Evolutionary conservation across 1,140 invertebrate species (phyloP).

Genomic region (Halyomorpha halys): DNA sequence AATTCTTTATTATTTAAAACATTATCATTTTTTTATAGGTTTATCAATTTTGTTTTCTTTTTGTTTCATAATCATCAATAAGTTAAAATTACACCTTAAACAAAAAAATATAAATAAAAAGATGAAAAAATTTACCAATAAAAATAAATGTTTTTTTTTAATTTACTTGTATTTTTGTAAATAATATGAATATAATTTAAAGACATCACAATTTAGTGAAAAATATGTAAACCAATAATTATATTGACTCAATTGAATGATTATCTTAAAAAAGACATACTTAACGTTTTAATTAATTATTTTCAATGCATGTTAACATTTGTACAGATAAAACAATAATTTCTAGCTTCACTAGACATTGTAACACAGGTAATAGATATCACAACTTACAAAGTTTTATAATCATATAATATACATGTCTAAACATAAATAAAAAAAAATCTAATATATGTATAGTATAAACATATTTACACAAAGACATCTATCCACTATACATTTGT

Average conservation of each 20-base stretch:
- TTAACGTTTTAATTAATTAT: too few relatives aligned
- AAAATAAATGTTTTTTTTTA: neutral
- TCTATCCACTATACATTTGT: slow-evolving; percentile 7
- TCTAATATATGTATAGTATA: slow-evolving; percentile 2
- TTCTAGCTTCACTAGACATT: too few relatives aligned
- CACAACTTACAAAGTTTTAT: slow-evolving; percentile 13
- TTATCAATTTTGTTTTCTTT: too few relatives aligned
- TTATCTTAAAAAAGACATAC: too few relatives aligned
- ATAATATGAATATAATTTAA: slow-evolving; percentile 12
- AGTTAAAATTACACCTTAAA: too few relatives aligned
- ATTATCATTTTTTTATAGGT: too few relatives aligned
- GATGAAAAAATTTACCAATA: slow-evolving; percentile 12
- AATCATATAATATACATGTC: neutral
- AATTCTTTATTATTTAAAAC: too few relatives aligned
- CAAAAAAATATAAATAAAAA: neutral
- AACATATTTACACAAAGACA: slow-evolving; percentile 9
- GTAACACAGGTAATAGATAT: neutral
- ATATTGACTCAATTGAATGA: too few relatives aligned
- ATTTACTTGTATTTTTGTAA: neutral
- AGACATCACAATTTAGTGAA: neutral
- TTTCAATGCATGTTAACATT: neutral
- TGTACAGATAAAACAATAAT: slow-evolving; percentile 5
- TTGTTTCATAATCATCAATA: too few relatives aligned
- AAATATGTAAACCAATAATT: neutral
- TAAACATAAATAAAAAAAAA: neutral